Conservation (phyloP, 2,797 vertebrate species). For the Setipinna tenuifilis region DNA sequence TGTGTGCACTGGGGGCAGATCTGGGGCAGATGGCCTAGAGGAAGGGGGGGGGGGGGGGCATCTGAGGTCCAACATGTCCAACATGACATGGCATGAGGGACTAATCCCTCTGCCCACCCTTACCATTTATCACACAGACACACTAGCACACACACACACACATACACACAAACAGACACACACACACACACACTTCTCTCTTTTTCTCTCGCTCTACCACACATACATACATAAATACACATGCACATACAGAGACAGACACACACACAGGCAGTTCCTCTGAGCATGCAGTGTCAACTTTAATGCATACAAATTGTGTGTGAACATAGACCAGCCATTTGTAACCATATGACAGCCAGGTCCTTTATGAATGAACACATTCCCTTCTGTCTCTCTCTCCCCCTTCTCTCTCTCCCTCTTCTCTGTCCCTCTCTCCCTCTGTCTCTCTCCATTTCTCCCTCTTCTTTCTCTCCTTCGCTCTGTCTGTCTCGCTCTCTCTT, state of each 20-base stretch:
- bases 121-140: background rate
- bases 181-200: background rate
- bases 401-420: too few species aligned
- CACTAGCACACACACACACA: background rate
- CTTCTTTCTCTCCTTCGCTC: background rate
- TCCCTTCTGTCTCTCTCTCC: too few species aligned
- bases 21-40: background rate
- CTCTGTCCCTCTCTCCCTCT: too few species aligned
- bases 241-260: background rate
- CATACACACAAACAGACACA: background rate
- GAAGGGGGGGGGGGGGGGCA: background rate
- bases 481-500: too few species aligned
- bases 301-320: background rate
- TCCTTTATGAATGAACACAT: background rate
- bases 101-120: background rate
- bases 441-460: background rate
- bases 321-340: background rate
- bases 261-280: background rate
- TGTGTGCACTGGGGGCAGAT: background rate
- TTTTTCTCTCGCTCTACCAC: background rate
- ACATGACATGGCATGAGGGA: slow-evolving; percentile 17
- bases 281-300: background rate
- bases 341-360: background rate
- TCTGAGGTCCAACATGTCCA: background rate
- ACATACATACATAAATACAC: background rate